Evolutionary conservation across 1,140 invertebrate species (phyloP), one percentile per base, ranked within the genome.

Genomic region (Spodoptera litura): DNA sequence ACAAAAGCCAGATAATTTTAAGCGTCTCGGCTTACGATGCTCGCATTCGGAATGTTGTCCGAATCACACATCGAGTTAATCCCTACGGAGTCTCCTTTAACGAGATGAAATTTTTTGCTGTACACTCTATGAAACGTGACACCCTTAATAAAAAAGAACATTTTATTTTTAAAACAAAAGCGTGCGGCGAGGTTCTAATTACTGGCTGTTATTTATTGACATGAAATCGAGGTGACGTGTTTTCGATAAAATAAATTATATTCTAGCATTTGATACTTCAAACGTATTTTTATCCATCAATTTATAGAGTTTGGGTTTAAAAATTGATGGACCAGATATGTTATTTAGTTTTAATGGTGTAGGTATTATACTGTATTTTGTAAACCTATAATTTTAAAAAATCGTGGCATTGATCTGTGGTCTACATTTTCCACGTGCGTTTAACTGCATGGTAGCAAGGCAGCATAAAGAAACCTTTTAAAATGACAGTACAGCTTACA

Each of bases 1-100:
- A 27, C 68, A 20, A 66, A 81, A 81, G 79, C 79, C 74, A 81
- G 71, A 74, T 78, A 74, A 81, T 75, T 78, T 78, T 74, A 74
- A 78, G 55, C 71, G 61, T 52, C 38, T 55, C 27, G 44, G 61
- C 71, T 81, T 70, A 78, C 61, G 62, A 59, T 20, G 61, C 70
- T 78, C 75, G 72, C 80, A 70, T 78, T 78, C 62, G 44, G 53
- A 80, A 68, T 68, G 52, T 70, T 71, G 56, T 55, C 68, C 80
- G 53, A 81, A 81, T 81, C 55, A 78, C 80, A 76, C 55, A 81
- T 75, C 27, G 59, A 72, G 68, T 55, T 78, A 78, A 81, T 78
- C 75, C 64, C 61, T 61, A 9, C 27, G 55, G 80, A 75, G 38
- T 70, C 77, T 70, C 61, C 70, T 62, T 70, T 68, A 78, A 81